Evolutionary conservation across 1,140 invertebrate species (phyloP), one percentile per base, ranked within the genome.

Genomic region (Druon quercuslanigerum): DNA sequence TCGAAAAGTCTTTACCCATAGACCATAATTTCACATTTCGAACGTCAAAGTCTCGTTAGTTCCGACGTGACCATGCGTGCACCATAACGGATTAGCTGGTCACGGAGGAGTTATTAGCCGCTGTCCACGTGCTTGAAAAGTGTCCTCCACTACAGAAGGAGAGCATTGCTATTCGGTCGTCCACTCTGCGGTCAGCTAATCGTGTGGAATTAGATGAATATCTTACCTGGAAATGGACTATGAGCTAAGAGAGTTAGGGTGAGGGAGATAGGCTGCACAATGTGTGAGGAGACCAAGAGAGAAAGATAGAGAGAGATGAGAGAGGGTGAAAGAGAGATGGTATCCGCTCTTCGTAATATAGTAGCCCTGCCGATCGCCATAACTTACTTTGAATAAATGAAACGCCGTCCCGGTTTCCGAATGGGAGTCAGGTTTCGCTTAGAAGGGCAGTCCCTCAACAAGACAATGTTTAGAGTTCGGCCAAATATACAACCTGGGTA

Each of bases 341-440:
- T 79, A 78, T 81, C 76, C 78, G 80, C 72, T 79, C 74, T 73
- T 74, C 82, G 77, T 84, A 86, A 86, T 86, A 86, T 86, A 86
- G 85, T 84, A 56, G 81, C 82, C 74, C 79, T 70, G 80, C 78
- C 79, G 79, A 83, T 85, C 82, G 86, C 86, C 83, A 86, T 86
- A 86, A 86, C 83, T 87, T 86, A 84, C 83, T 84, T 84, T 84
- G 80, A 87, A 85, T 86, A 86, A 87, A 87, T 86, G 83, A 85
- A 87, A 83, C 75, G 84, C 80, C 80, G 84, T 80, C 80, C 73
- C 16, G 78, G 70, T 76, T 83, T 78, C 79, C 81, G 77, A 81
- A 81, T 77, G 76, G 78, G 78, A 84, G 81, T 80, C 83, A 78
- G 77, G 78, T 12, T 76, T 74, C 54, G 71, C 66, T 77, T 77